Evolutionary conservation across 2,113 vertebrate species (phyloP).

Genomic region (Petromus typicus): DNA sequence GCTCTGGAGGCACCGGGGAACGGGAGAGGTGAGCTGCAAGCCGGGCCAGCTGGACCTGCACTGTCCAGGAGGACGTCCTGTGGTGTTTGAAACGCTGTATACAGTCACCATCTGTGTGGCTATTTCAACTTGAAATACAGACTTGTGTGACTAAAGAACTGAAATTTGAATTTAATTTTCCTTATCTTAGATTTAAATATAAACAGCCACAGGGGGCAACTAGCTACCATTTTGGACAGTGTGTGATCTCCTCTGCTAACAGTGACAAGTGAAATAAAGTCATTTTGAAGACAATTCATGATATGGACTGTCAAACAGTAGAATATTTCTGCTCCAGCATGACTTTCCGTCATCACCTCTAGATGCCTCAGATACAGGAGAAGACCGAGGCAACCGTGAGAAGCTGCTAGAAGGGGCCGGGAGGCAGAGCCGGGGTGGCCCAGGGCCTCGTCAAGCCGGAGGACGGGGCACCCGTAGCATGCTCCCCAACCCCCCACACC

Average conservation of each 20-base stretch:
- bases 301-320: not conserved
- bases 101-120: not conserved
- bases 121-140: not conserved
- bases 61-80: not conserved
- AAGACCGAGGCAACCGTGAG: too few species aligned
- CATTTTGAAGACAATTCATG: not conserved
- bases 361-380: too few species aligned
- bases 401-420: too few species aligned
- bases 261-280: slow-evolving; percentile 2
- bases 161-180: not conserved
- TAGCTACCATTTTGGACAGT: not conserved
- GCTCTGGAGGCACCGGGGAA: not conserved
- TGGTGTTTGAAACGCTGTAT: not conserved
- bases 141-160: not conserved
- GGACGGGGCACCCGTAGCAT: too few species aligned
- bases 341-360: too few species aligned
- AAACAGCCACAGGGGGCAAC: not conserved
- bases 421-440: too few species aligned
- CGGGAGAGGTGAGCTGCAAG: not conserved
- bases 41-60: too few species aligned
- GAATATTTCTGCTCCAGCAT: not conserved
- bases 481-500: too few species aligned
- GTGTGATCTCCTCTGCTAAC: not conserved
- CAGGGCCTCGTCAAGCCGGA: too few species aligned
- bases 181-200: not conserved